Evolutionary conservation across 2,797 vertebrate genomes (phyloP).

Genomic region (Pseudochirops corinnae): DNA sequence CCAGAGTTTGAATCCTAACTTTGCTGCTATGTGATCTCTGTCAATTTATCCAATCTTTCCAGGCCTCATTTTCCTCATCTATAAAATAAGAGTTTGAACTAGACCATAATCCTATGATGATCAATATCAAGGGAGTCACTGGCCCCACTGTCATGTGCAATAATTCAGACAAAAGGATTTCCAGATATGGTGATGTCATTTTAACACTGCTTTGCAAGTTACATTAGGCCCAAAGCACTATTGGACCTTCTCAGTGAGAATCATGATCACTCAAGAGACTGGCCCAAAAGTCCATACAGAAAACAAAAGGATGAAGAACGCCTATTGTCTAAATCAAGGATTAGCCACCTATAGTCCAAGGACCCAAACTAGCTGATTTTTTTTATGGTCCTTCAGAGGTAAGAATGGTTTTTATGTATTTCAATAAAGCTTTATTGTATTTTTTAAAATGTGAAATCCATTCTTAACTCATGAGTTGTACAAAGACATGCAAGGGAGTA

Average conservation of each 20-base stretch:
- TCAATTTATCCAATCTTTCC: neutral
- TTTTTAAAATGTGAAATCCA: neutral
- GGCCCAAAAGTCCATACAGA: neutral
- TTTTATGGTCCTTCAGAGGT: neutral
- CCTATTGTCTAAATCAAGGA: neutral
- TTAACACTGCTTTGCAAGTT: neutral
- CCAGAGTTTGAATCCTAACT: neutral
- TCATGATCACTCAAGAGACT: neutral
- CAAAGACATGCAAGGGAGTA: neutral
- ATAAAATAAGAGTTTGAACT: neutral
- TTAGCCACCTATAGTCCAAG: neutral
- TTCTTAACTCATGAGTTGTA: neutral
- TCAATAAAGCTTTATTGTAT: neutral
- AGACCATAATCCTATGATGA: neutral
- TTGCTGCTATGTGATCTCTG: neutral
- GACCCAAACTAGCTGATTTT: neutral
- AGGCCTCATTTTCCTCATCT: neutral
- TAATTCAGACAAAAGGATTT: neutral
- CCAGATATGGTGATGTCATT: neutral
- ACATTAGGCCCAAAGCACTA: neutral
- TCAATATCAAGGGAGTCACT: neutral
- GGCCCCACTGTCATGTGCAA: neutral
- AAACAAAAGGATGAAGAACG: neutral
- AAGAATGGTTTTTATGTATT: neutral
- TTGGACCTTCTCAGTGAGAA: neutral